Conservation (phyloP, 2,888 invertebrate species). For the Perizoma flavofasciatum region DNA sequence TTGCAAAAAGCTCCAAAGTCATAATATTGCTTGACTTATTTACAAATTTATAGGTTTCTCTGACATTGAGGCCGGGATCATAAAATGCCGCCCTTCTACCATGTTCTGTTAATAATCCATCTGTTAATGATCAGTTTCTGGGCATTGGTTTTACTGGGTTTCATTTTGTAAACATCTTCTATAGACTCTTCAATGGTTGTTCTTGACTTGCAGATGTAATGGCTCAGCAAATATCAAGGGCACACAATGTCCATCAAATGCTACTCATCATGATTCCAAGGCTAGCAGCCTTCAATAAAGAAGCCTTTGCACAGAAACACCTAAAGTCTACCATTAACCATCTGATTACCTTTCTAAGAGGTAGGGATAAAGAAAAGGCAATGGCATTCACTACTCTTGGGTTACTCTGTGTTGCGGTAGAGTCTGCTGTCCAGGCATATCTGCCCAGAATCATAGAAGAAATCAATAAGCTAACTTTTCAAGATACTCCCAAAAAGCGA, state of each 20-base stretch:
- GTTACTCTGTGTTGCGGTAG: slow-evolving; percentile 95
- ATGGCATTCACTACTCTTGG: slow-evolving; percentile 96
- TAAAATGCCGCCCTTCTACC: no score
- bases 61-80: no score
- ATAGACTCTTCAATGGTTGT: slow-evolving; percentile 17
- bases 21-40: no score
- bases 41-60: no score
- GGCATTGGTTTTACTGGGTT: background rate
- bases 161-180: background rate
- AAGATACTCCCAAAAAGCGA: slow-evolving; percentile 91
- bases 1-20: no score
- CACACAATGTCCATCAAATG: slow-evolving; percentile 93
- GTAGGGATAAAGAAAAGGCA: slow-evolving; percentile 93
- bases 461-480: slow-evolving; percentile 89
- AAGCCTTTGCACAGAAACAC: slow-evolving; percentile 90
- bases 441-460: slow-evolving; percentile 92
- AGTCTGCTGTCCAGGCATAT: slow-evolving; percentile 90
- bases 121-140: no score
- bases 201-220: slow-evolving; percentile 86
- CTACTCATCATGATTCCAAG: slow-evolving; percentile 94
- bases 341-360: slow-evolving; percentile 89
- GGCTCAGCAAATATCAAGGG: slow-evolving; percentile 90
- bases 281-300: slow-evolving; percentile 95
- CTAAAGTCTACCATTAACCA: slow-evolving; percentile 90
- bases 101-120: no score